Base-by-base conservation (phyloP, 2,113 vertebrate species). In the Catharus minimus region DNA sequence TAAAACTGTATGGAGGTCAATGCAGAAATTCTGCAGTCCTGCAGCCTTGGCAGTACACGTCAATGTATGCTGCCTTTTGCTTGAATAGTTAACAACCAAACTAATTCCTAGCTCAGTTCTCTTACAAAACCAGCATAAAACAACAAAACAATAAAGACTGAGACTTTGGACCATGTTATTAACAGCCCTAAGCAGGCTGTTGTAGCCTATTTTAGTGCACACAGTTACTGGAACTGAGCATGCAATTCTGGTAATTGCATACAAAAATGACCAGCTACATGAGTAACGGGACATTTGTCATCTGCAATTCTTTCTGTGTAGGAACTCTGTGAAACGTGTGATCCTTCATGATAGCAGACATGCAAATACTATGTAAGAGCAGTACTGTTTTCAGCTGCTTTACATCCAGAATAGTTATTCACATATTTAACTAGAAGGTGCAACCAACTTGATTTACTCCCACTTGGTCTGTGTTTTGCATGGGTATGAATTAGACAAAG, bases 201-300 rank as follows among this genome's bases (percentile, higher is more conserved):
- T 73, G 62, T 61, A 87, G 66, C 38, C 67, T 75, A 43, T 82
- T 92, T 96, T 92, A 81, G 58, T 73, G 78, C 84, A 50, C 39
- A 7, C 20, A 30, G 73, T 86, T 89, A 87, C 82, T 61, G 85
- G 74, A 94, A 89, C 56, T 65, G 68, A 74, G 27, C 52, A 56
- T 55, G 44, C 43, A 71, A 9, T 94, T 93, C 75, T 85, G 87
- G 71, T 68, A 89, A 92, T 55, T 61, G 50, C 83, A 85, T 24
- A 86, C 52, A 73, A 92, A 92, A 94, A 75, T 43, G 58, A 73
- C 55, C 33, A 69, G 81, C 32, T 82, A 73, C 60, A 87, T 7
- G 56, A 50, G 61, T 75, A 89, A 82, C 3, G 3, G 92, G 84
- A 82, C 52, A 47, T 82, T 71, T 69, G 30, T 47, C 39, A 30